These are phyloP conservation scores for Antedon mediterranea DNA, from an alignment of 53 echinoderm and acorn worm genomes.

Conservation along the genomic window DNA sequence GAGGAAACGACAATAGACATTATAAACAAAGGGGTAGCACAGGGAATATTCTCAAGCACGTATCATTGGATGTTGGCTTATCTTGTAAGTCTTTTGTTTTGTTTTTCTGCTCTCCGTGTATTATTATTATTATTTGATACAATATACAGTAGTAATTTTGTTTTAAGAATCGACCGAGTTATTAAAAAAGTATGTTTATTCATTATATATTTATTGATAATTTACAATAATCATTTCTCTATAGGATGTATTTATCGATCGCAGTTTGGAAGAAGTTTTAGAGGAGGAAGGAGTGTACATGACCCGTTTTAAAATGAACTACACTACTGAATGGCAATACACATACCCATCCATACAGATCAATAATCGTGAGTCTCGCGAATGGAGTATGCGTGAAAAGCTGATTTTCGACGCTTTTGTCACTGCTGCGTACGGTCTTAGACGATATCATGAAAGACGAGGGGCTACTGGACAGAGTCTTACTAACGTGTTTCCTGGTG, in stretches of 20 bases:
- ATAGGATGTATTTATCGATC: slow-evolving; percentile 16
- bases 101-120: no score
- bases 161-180: no score
- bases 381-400: not conserved
- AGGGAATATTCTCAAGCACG: not conserved
- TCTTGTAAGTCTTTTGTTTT: not conserved
- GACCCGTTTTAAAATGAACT: slow-evolving; percentile 95
- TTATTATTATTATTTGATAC: no score
- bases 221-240: no score
- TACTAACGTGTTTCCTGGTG: slow-evolving; percentile 73
- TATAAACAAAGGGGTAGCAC: not conserved
- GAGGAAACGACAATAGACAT: not conserved
- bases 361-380: slow-evolving; percentile 42
- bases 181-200: no score
- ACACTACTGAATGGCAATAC: slow-evolving; percentile 72
- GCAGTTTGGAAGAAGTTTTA: slow-evolving; percentile 29
- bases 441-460: slow-evolving; percentile 38
- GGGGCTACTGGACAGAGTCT: not conserved
- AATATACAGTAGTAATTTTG: no score
- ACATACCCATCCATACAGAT: slow-evolving; percentile 35
- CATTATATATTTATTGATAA: no score
- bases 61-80: not conserved
- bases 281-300: slow-evolving; percentile 78
- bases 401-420: slow-evolving; percentile 69
- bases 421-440: slow-evolving; percentile 69